These are phyloP conservation scores for Barypeithes pellucidus DNA, from an alignment of 2,888 invertebrate species.

Conservation along the genomic window DNA sequence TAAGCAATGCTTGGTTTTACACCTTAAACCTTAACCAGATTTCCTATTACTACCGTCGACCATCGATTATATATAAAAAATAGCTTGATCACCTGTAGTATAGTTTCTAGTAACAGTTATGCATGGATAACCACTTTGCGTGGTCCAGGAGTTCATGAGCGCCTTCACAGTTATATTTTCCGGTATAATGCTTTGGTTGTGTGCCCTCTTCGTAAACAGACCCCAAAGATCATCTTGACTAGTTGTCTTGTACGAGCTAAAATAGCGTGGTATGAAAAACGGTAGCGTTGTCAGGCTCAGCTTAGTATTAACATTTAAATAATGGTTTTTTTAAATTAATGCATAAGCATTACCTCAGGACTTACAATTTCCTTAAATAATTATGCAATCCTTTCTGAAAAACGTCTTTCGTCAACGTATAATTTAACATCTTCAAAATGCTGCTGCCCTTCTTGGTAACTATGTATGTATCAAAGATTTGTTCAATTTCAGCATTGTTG, in stretches of 20 bases:
- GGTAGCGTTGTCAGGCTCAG: too few relatives aligned
- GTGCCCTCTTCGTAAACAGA: conserved; percentile 70
- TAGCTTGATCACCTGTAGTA: conserved; percentile 64
- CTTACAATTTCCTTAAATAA: conserved; percentile 75
- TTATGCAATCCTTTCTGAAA: conserved; percentile 73
- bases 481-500: conserved; percentile 75
- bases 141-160: conserved; percentile 83
- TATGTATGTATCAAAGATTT: conserved; percentile 73
- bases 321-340: too few relatives aligned
- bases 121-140: conserved; percentile 81
- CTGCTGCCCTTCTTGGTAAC: conserved; percentile 72
- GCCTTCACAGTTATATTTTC: conserved; percentile 72
- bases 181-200: conserved; percentile 65
- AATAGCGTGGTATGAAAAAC: too few relatives aligned
- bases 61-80: too few relatives aligned
- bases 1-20: not conserved
- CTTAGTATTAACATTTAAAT: too few relatives aligned
- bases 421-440: conserved; percentile 76
- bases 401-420: conserved; percentile 72
- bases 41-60: too few relatives aligned
- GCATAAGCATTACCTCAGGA: conserved; percentile 41
- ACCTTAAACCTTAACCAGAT: too few relatives aligned
- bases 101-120: conserved; percentile 76
- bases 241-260: conserved; percentile 76
- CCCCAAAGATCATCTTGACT: conserved; percentile 80